Evolutionary conservation across 2,797 vertebrate species (phyloP).

Genomic region (Chiloscyllium punctatum): DNA sequence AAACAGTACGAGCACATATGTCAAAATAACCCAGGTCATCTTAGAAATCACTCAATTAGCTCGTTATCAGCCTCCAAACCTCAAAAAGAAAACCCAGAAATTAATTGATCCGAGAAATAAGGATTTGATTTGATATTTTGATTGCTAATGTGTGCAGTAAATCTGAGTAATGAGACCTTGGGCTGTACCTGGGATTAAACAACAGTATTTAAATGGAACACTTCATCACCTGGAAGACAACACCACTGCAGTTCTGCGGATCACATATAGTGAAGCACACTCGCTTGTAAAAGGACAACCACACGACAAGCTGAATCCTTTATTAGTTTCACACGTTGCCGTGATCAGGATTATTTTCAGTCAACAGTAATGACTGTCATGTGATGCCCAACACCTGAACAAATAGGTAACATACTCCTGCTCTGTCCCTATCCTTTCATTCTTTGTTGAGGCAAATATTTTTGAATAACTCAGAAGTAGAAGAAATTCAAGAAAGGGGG

Average conservation of each 20-base stretch:
- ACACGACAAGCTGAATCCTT: neutral
- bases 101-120: neutral
- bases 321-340: neutral
- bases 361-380: neutral
- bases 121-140: slow-evolving; percentile 2
- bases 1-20: neutral
- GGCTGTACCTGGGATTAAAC: neutral
- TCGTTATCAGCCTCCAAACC: neutral
- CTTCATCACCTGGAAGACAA: neutral
- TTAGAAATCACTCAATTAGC: neutral
- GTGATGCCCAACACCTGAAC: neutral
- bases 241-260: neutral
- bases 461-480: neutral
- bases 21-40: neutral
- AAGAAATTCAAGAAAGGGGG: neutral
- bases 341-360: neutral
- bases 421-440: neutral
- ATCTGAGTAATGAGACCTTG: neutral
- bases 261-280: neutral
- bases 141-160: neutral
- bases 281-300: neutral
- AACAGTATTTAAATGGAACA: neutral
- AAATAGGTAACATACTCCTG: neutral
- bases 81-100: neutral
- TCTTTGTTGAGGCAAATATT: neutral